phyloP scores from a whole-genome alignment of 2,797 vertebrate species.

The Karalla daura region DNA sequence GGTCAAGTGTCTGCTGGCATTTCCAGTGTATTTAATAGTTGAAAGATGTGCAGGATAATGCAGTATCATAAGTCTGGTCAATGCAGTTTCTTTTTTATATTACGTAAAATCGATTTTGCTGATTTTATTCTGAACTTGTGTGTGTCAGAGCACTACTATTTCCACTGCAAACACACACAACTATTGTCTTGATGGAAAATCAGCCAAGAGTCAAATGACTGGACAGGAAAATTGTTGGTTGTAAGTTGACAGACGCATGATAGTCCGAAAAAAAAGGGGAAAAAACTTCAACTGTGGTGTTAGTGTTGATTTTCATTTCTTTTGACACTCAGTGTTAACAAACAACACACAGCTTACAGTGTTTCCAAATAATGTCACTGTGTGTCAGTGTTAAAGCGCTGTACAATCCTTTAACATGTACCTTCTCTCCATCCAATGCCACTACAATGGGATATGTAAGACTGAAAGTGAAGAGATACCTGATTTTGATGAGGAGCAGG shows the following conservation, averaged over 20 bases:
- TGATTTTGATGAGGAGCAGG: slow-evolving; percentile 66
- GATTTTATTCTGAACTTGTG: no score
- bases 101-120: no score
- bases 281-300: background rate
- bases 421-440: slow-evolving; percentile 60
- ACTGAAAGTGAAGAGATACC: slow-evolving; percentile 60
- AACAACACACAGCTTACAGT: background rate
- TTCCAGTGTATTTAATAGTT: background rate
- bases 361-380: background rate
- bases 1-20: background rate
- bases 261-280: no score
- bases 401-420: slow-evolving; percentile 30
- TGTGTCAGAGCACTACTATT: no score
- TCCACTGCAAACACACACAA: no score
- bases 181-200: no score
- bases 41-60: background rate
- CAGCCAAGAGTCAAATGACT: no score
- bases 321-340: background rate
- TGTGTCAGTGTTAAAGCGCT: slow-evolving; percentile 18
- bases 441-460: slow-evolving; percentile 70
- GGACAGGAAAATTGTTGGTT: no score
- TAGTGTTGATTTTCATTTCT: background rate
- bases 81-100: no score
- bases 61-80: no score
- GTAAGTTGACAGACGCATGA: no score